phyloP scores from a whole-genome alignment of 2,797 vertebrate genomes.

The Hydrocynus forskahlii region DNA sequence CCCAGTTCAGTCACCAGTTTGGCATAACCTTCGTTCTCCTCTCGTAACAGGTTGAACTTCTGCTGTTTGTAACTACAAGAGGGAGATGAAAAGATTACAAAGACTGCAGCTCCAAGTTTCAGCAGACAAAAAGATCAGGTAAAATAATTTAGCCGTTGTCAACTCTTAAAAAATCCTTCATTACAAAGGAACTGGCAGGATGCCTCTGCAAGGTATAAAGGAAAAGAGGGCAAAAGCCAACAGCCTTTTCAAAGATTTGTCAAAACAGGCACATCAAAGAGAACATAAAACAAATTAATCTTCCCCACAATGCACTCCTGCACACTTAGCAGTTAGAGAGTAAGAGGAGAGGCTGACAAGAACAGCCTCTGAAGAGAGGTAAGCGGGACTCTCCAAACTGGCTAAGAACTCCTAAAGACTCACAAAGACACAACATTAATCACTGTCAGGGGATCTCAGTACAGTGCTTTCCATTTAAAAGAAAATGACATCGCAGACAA shows the following conservation, averaged over 20 bases:
- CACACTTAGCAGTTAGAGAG: conserved; percentile 14
- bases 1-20: conserved; percentile 97
- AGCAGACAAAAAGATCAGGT: not conserved
- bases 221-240: not conserved
- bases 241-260: conserved; percentile 10
- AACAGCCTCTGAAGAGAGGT: conserved; percentile 6
- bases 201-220: not conserved
- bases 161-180: not conserved
- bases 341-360: not conserved
- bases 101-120: not conserved
- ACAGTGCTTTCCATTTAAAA: conserved; percentile 48
- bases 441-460: conserved; percentile 49
- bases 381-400: conserved; percentile 39
- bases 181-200: not conserved
- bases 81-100: not conserved
- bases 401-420: conserved; percentile 52
- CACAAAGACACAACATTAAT: conserved; percentile 57
- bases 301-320: conserved; percentile 22
- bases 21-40: conserved; percentile 98
- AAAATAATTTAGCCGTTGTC: not conserved
- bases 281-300: conserved; percentile 47
- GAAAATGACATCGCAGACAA: conserved; percentile 51
- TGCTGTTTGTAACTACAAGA: conserved; percentile 95
- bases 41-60: conserved; percentile 97
- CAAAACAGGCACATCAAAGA: conserved; percentile 24